Percentiles rank a stretch among this genome's conserved stretches.
phyloP scores from a whole-genome alignment of 1,140 invertebrate genomes.

The Saxidomus purpurata region DNA sequence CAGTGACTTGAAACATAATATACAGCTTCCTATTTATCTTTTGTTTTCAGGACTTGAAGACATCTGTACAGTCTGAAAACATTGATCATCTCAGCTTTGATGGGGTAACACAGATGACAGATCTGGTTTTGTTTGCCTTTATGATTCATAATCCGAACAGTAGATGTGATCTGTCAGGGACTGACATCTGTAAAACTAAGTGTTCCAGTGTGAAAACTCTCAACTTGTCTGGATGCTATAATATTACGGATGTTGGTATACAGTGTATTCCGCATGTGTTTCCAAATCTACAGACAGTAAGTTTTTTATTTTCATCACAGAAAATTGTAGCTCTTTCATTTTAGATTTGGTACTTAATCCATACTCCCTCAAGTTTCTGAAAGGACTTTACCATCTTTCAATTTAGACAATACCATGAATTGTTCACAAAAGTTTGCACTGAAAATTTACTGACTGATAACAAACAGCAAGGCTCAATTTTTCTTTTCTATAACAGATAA shows the following conservation, averaged over 20 bases:
- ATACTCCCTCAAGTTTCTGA: too few species aligned
- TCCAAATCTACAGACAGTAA: conserved; percentile 23
- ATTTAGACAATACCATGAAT: too few species aligned
- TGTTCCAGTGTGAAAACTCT: conserved; percentile 6
- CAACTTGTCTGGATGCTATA: conserved; percentile 7
- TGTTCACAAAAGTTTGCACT: too few species aligned
- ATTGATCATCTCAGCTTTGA: not conserved
- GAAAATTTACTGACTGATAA: too few species aligned
- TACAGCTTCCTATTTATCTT: not conserved
- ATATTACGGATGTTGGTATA: conserved; percentile 11
- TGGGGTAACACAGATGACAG: conserved; percentile 7
- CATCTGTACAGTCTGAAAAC: not conserved
- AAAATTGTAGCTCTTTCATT: too few species aligned
- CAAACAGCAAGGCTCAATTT: too few species aligned
- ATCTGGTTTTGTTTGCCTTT: not conserved
- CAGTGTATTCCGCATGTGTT: conserved; percentile 12
- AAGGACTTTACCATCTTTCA: too few species aligned
- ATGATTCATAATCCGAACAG: conserved; percentile 20
- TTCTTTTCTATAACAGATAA: not conserved
- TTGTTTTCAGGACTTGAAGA: conserved; percentile 22
- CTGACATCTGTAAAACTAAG: not conserved
- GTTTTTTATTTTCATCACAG: not conserved
- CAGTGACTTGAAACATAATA: not conserved
- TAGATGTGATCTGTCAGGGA: not conserved
- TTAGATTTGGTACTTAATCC: too few species aligned